Percentiles rank a stretch among this genome's conserved stretches.
Evolutionary conservation across 2,113 vertebrate genomes (phyloP).

Genomic region (Oncorhynchus clarkii): DNA sequence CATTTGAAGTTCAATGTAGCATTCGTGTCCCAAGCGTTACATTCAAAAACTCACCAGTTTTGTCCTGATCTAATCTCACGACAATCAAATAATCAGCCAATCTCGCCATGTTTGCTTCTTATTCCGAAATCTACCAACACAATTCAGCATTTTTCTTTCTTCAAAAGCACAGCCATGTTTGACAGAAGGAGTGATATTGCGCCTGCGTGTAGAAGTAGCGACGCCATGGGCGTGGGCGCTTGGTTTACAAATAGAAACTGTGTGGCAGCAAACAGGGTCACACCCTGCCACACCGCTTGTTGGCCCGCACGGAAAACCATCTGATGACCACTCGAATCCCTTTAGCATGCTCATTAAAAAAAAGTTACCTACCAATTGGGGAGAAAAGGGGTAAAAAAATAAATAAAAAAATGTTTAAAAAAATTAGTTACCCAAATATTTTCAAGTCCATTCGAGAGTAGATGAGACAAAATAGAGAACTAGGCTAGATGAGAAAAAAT

Average conservation of each 20-base stretch:
- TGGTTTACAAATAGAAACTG: constrained; percentile 56
- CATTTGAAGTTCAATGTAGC: constrained; percentile 11
- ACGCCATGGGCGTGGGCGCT: constrained; percentile 75
- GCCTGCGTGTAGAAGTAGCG: constrained; percentile 77
- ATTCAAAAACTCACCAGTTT: constrained; percentile 82
- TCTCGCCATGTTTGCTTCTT: constrained; percentile 85
- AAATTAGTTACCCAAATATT: too few species aligned
- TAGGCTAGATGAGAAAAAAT: too few species aligned
- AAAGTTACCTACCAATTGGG: too few species aligned
- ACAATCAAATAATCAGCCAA: constrained; percentile 94
- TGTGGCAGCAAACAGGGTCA: background rate
- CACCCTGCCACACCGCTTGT: background rate
- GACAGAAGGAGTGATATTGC: constrained; percentile 80
- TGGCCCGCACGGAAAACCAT: background rate
- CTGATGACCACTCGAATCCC: background rate
- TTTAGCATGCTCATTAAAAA: too few species aligned
- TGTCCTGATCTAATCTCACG: constrained; percentile 92
- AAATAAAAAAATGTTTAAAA: too few species aligned
- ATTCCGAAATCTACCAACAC: constrained; percentile 70
- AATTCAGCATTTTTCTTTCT: constrained; percentile 90
- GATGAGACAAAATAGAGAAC: too few species aligned
- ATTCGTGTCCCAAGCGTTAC: constrained; percentile 4
- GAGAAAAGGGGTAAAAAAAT: too few species aligned
- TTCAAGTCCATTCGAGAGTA: too few species aligned
- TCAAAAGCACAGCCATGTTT: constrained; percentile 92